Evolutionary conservation across 2,797 vertebrate species (phyloP), one percentile per base, ranked within the genome.

Genomic region (Todus mexicanus): DNA sequence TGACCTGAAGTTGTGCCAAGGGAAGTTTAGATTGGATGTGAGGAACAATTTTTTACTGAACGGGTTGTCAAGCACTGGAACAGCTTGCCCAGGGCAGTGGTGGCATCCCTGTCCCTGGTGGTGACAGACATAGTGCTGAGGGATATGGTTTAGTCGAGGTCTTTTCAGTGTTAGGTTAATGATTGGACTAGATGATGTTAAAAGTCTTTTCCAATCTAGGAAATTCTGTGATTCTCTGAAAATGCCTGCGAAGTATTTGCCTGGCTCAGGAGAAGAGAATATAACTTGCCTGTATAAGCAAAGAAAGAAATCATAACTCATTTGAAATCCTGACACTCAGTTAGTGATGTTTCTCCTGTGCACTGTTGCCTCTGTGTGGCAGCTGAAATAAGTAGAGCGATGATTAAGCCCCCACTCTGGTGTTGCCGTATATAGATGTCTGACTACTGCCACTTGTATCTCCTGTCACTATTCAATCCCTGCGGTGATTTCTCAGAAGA

Each of bases 391-490:
- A 89, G 76, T 6, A 54, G 84, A 74, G 73, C 78, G 47, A 86
- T 96, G 89, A 96, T 96, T 93, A 87, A 97, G 79, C 61, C 76
- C 68, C 91, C 25, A 26, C 56, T 91, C 70, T 83, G 76, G 87
- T 81, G 84, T 74, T 81, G 72, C 80, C 93, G 53, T 64, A 69
- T 87, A 88, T 66, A 56, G 37, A 82, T 87, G 43, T 91, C 86
- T 94, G 70, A 93, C 84, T 87, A 91, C 94, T 94, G 89, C 90
- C 65, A 69, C 95, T 95, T 91, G 11, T 37, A 51, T 84, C 89
- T 91, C 65, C 82, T 93, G 92, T 86, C 91, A 70, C 86, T 92
- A 45, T 77, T 93, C 92, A 47, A 64, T 88, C 75, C 71, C 74
- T 73, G 72, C 17, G 63, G 88, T 91, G 85, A 93, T 95, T 92